Percentiles rank a stretch among this genome's conserved stretches.
phyloP scores from a whole-genome alignment of 2,888 invertebrate genomes.

The Hydriomena furcata region DNA sequence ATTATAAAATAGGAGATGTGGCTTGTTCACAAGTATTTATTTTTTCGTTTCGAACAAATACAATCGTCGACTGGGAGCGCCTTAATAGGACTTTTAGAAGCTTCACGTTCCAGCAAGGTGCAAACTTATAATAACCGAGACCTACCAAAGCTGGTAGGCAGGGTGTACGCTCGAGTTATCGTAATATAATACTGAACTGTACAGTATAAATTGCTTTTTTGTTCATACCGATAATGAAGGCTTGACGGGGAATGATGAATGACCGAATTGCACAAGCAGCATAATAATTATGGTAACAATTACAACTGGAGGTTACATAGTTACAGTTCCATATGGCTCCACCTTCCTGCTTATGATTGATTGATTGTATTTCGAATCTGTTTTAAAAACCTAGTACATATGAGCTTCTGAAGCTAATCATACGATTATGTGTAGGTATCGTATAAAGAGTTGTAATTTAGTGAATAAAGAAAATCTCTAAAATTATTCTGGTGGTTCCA shows the following conservation, averaged over 20 bases:
- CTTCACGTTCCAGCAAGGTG: too few relatives aligned
- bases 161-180: not conserved
- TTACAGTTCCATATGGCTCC: conserved; percentile 20
- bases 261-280: conserved; percentile 19
- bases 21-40: too few relatives aligned
- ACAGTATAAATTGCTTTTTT: conserved; percentile 22
- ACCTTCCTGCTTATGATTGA: conserved; percentile 31
- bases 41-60: too few relatives aligned
- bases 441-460: too few relatives aligned
- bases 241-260: conserved; percentile 34
- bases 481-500: too few relatives aligned
- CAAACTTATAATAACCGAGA: too few relatives aligned
- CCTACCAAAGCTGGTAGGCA: not conserved
- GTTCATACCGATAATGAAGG: conserved; percentile 20
- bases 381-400: not conserved
- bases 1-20: too few relatives aligned
- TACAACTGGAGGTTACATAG: conserved; percentile 17
- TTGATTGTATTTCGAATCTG: conserved; percentile 17
- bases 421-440: too few relatives aligned
- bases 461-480: too few relatives aligned
- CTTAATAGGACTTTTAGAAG: too few relatives aligned
- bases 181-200: conserved; percentile 4
- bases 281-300: conserved; percentile 28
- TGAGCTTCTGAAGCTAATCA: not conserved
- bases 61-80: too few relatives aligned